Evolutionary conservation across 2,113 vertebrate species (phyloP).

Genomic region (Notechis scutatus): DNA sequence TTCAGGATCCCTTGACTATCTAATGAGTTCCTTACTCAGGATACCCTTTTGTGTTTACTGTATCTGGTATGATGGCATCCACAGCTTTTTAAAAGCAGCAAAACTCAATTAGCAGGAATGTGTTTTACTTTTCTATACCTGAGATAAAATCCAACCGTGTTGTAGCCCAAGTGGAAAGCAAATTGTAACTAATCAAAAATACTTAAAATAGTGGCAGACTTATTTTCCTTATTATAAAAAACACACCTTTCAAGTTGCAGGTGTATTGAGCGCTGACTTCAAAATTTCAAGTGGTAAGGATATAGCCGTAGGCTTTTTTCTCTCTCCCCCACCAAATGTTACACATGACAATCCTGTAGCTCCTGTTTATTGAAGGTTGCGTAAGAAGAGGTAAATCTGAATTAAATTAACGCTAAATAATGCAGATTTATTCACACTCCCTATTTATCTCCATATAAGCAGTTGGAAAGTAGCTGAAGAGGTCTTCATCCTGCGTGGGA

Average conservation of each 20-base stretch:
- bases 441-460: background rate
- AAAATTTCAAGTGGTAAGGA: background rate
- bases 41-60: conserved; percentile 37
- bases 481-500: background rate
- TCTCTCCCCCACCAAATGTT: background rate
- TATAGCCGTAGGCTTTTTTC: background rate
- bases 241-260: background rate
- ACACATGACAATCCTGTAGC: background rate
- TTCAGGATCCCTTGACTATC: conserved; percentile 4
- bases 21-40: background rate
- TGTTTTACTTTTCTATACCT: background rate
- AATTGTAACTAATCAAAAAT: background rate
- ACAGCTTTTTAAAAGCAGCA: background rate
- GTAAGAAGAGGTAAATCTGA: background rate
- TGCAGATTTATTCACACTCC: background rate
- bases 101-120: background rate
- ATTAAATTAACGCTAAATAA: background rate
- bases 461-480: background rate
- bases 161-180: background rate
- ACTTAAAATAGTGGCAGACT: background rate
- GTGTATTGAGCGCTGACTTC: background rate
- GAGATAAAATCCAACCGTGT: background rate
- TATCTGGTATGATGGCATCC: conserved; percentile 21
- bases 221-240: background rate
- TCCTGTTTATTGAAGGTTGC: background rate